phyloP scores from a whole-genome alignment of 2,888 invertebrate genomes.

The Drosophila leonis region DNA sequence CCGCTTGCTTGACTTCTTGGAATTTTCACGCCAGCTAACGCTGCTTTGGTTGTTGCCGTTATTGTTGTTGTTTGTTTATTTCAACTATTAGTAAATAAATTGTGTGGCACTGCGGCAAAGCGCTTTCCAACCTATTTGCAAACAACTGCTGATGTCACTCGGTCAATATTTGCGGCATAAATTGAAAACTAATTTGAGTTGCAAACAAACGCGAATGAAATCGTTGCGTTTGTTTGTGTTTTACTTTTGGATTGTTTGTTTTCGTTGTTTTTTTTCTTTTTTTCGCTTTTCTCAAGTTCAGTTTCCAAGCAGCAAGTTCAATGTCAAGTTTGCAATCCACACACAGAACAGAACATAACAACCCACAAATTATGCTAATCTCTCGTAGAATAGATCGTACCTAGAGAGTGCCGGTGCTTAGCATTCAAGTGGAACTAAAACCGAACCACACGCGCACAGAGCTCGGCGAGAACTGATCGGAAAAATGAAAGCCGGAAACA shows the following conservation, averaged over 20 bases:
- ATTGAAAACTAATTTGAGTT: slow-evolving; percentile 68
- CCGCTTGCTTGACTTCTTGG: slow-evolving; percentile 45
- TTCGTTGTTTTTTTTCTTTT: not conserved
- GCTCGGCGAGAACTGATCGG: slow-evolving; percentile 67
- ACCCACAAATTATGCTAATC: slow-evolving; percentile 35
- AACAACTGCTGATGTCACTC: slow-evolving; percentile 66
- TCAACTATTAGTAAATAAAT: slow-evolving; percentile 45
- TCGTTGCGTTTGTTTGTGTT: slow-evolving; percentile 33
- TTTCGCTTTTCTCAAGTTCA: slow-evolving; percentile 9
- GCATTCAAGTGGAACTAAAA: slow-evolving; percentile 10
- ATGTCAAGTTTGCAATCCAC: slow-evolving; percentile 46
- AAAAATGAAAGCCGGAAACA: slow-evolving; percentile 46
- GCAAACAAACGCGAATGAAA: slow-evolving; percentile 60
- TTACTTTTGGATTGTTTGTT: slow-evolving; percentile 35
- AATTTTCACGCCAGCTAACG: slow-evolving; percentile 46
- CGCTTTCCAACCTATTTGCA: slow-evolving; percentile 27
- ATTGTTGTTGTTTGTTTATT: slow-evolving; percentile 37
- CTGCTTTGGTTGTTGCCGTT: not conserved
- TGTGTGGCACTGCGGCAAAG: slow-evolving; percentile 27
- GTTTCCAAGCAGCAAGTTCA: slow-evolving; percentile 66
- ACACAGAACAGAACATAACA: not conserved
- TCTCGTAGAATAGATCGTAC: slow-evolving; percentile 14
- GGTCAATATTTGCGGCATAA: slow-evolving; percentile 67
- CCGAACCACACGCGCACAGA: slow-evolving; percentile 61
- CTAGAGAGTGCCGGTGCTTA: slow-evolving; percentile 4